Percentiles rank a stretch among this genome's conserved stretches.
Evolutionary conservation across 2,113 vertebrate species (phyloP).

Genomic region (Ptilorrhoa leucosticta): DNA sequence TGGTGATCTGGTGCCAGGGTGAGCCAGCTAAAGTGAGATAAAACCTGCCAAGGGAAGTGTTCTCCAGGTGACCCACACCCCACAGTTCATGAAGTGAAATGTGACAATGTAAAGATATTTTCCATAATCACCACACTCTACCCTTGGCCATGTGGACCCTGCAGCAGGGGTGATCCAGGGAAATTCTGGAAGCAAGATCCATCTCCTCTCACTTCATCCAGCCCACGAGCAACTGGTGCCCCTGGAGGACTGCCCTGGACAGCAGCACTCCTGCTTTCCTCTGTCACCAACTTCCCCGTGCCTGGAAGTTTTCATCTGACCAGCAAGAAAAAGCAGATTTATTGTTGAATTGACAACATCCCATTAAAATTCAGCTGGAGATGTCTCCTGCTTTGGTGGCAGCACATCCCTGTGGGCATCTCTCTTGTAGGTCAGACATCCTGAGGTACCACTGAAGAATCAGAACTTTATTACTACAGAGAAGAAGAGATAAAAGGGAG

Average conservation of each 20-base stretch:
- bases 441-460: not conserved
- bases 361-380: not conserved
- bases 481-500: not conserved
- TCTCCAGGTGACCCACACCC: not conserved
- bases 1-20: not conserved
- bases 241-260: accelerated
- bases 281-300: not conserved
- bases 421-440: not conserved
- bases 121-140: not conserved
- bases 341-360: not conserved
- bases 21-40: not conserved
- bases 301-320: not conserved
- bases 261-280: not conserved
- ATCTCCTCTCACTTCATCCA: not conserved
- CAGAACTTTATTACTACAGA: not conserved
- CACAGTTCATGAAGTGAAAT: not conserved
- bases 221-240: accelerated
- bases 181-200: not conserved
- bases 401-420: not conserved
- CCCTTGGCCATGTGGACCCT: not conserved
- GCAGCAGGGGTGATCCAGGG: not conserved
- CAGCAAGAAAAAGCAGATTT: not conserved
- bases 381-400: not conserved
- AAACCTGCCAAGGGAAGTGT: accelerated
- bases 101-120: not conserved